Conservation (phyloP, 2,888 invertebrate genomes). For the Fabriciana adippe region DNA sequence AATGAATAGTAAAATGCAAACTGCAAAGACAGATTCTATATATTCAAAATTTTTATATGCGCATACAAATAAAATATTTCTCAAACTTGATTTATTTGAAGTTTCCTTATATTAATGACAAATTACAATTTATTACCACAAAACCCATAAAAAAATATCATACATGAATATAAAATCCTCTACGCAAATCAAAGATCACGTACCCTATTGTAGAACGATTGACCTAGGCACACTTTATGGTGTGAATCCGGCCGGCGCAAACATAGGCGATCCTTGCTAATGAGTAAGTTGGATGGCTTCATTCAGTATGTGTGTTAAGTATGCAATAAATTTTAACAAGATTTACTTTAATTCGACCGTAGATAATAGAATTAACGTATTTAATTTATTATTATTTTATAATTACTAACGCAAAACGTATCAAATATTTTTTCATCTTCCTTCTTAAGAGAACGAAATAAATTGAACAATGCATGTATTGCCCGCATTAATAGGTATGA, state of each 20-base stretch:
- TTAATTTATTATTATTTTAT: not conserved
- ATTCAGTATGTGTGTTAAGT: slow-evolving; percentile 14
- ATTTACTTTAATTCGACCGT: not conserved
- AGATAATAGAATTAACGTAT: not conserved
- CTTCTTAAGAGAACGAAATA: not conserved
- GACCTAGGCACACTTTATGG: slow-evolving; percentile 29
- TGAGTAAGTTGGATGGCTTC: slow-evolving; percentile 24
- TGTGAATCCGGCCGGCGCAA: slow-evolving; percentile 27
- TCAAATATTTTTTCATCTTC: not conserved
- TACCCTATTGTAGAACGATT: slow-evolving; percentile 28
- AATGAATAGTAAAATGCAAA: not conserved
- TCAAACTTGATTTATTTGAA: too few species aligned
- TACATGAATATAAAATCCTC: not conserved
- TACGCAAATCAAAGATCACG: slow-evolving; percentile 14
- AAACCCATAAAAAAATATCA: not conserved
- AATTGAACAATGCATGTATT: not conserved
- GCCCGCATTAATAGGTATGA: not conserved
- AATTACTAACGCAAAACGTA: too few species aligned
- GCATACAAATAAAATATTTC: too few species aligned
- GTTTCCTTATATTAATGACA: too few species aligned
- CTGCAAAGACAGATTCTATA: not conserved
- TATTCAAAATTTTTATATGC: too few species aligned
- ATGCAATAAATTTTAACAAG: slow-evolving; percentile 18
- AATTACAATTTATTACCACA: too few species aligned
- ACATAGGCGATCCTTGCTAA: slow-evolving; percentile 29